Evolutionary conservation across 2,797 vertebrate genomes (phyloP), one percentile per base, ranked within the genome.

Genomic region (Borostomias antarcticus): DNA sequence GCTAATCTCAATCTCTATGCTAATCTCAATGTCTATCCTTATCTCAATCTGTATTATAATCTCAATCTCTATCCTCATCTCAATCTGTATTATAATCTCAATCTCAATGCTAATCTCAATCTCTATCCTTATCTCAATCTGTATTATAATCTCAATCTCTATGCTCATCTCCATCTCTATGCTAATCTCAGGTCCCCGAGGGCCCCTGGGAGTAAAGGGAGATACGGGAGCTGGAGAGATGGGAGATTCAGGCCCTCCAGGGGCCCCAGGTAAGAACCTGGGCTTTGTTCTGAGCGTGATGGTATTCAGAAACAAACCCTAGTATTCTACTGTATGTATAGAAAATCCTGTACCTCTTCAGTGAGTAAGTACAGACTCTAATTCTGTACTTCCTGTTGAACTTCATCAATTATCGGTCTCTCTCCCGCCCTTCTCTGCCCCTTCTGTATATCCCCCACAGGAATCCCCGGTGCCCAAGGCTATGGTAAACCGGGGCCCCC

Each of bases 401-500:
- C 29, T 29, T 51, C 23, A 40, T 45, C 23, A 2, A 21, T 64
- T n/a, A n/a, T n/a, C n/a, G n/a, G 23, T 3, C n/a, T 50, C 5
- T n/a, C 28, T 51, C 45, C 51, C 28, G 32, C 9, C 5, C 17
- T 32, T n/a, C 19, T 37, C 35, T 58, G 10, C 26, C 23, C 47
- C 15, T 30, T 26, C 45, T 26, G 35, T 54, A 32, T 56, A 3
- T 48, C 61, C 59, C 2, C 63, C 51, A 17, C 74, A 98, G 97
- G 97, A 82, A 74, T 95, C 40, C 96, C 96, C 15, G 97, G 97
- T 1, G 86, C 94, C 32, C 95, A 91, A 3, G 97, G 97, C 37
- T 98, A 98, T 0, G 94, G 97, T 51, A 99, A 99, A 85, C 93
- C 94, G 82, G 97, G 97, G 0, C 85, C 95, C 8, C 92, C 96